phyloP scores from a whole-genome alignment of 1,140 invertebrate genomes.

The Tetragnatha versicolor region DNA sequence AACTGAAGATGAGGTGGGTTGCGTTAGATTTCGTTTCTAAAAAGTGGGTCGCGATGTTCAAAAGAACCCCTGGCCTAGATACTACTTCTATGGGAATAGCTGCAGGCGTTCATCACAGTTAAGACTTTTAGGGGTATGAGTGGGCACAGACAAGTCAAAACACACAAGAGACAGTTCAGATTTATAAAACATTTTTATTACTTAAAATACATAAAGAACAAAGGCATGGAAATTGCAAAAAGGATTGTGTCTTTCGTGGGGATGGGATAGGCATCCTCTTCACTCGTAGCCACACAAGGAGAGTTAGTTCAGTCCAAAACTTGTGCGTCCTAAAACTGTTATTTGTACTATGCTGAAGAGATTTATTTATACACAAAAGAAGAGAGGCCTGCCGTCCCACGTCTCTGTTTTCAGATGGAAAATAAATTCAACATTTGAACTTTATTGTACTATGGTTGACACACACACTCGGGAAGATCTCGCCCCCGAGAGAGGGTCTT shows the following conservation, averaged over 20 bases:
- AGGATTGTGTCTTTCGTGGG: slow-evolving; percentile 32
- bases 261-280: not conserved
- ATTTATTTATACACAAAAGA: slow-evolving; percentile 14
- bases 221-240: slow-evolving; percentile 49
- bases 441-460: slow-evolving; percentile 40
- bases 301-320: slow-evolving; percentile 32
- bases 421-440: slow-evolving; percentile 22
- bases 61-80: too few relatives aligned
- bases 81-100: too few relatives aligned
- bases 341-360: slow-evolving; percentile 48
- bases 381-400: not conserved
- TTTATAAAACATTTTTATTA: slow-evolving; percentile 48
- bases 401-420: not conserved
- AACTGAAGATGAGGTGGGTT: too few relatives aligned
- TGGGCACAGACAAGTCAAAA: not conserved
- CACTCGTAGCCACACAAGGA: not conserved
- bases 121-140: not conserved
- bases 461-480: slow-evolving; percentile 18
- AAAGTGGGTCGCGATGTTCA: too few relatives aligned
- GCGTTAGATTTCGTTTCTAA: too few relatives aligned
- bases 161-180: not conserved
- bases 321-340: slow-evolving; percentile 38
- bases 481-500: too few relatives aligned
- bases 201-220: slow-evolving; percentile 56
- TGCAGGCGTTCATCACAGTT: too few relatives aligned